phyloP scores from a whole-genome alignment of 2,113 vertebrate species.

The Anthoscopus minutus region DNA sequence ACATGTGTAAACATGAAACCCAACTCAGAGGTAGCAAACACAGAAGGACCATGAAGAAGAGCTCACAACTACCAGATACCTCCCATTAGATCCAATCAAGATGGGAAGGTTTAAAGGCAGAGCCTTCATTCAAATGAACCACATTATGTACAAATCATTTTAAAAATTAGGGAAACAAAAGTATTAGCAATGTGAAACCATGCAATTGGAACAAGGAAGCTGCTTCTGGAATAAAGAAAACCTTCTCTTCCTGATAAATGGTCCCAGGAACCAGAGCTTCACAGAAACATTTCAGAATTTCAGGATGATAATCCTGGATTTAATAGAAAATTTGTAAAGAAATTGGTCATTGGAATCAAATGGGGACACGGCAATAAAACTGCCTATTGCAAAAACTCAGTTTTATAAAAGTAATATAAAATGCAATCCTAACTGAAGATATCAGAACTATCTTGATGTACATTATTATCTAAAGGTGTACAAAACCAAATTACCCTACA shows the following conservation, averaged over 20 bases:
- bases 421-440: background rate
- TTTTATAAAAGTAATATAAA: background rate
- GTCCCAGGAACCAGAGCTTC: background rate
- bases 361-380: background rate
- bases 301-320: background rate
- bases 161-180: background rate
- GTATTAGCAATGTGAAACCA: background rate
- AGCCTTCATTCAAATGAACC: background rate
- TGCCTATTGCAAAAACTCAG: background rate
- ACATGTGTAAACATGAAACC: background rate
- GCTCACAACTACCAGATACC: background rate
- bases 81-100: background rate
- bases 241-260: background rate
- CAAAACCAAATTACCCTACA: background rate
- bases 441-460: background rate
- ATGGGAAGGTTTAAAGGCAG: background rate
- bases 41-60: rapidly evolving
- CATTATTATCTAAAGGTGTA: background rate
- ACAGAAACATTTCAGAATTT: background rate
- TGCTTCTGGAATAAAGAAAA: background rate
- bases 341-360: background rate
- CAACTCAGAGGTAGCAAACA: background rate
- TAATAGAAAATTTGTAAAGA: background rate
- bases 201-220: background rate
- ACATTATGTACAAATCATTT: background rate